phyloP scores from a whole-genome alignment of 2,888 invertebrate genomes.

The Ephialtes manifestator region DNA sequence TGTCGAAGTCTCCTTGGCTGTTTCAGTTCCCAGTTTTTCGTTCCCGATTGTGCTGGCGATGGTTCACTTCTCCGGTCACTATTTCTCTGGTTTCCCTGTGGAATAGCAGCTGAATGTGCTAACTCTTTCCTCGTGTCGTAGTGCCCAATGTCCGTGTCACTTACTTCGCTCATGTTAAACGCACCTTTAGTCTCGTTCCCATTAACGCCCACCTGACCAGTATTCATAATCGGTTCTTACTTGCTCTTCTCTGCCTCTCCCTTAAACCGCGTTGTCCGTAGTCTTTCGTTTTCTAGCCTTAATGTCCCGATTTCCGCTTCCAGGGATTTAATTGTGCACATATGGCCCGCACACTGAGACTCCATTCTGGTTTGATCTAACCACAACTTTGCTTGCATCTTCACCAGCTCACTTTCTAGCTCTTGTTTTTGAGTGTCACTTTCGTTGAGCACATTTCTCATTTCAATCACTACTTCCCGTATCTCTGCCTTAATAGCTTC shows the following conservation, averaged over 20 bases:
- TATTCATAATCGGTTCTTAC: neutral
- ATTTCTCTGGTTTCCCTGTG: neutral
- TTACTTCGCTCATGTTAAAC: no score
- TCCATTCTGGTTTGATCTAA: neutral
- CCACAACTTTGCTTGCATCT: neutral
- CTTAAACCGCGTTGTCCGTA: neutral
- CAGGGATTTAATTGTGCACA: neutral
- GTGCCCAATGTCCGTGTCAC: no score
- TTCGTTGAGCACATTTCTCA: no score
- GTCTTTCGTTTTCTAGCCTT: neutral
- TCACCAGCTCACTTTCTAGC: no score
- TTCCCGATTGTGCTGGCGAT: neutral
- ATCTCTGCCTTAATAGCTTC: no score
- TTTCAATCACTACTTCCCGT: no score
- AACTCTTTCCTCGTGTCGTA: no score
- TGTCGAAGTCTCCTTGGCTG: neutral
- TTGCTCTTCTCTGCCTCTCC: no score
- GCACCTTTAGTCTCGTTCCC: no score
- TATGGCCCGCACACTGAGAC: neutral
- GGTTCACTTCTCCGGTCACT: neutral
- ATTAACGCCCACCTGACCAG: neutral
- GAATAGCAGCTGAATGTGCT: neutral
- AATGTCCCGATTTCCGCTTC: neutral
- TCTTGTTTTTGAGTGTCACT: no score
- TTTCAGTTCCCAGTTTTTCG: neutral